Conservation (phyloP, 2,797 vertebrate genomes). For the Hylomyscus alleni region DNA sequence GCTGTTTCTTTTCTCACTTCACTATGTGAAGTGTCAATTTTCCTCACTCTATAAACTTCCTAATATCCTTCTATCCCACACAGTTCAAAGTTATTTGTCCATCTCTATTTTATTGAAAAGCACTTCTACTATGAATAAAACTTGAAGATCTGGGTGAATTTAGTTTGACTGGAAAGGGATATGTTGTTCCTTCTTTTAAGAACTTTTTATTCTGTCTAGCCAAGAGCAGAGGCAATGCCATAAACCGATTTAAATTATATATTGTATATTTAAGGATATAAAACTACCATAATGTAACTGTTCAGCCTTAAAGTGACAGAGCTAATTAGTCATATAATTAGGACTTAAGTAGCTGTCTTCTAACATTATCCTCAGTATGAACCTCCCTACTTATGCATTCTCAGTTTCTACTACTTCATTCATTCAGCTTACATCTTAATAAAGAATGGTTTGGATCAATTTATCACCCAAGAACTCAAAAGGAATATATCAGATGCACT, state of each 20-base stretch:
- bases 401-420: no score
- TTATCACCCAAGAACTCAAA: slow-evolving; percentile 40
- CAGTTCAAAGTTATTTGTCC: slow-evolving; percentile 34
- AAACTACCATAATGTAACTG: not conserved
- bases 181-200: no score
- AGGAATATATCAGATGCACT: slow-evolving; percentile 28
- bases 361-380: not conserved
- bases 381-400: not conserved
- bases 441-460: slow-evolving; percentile 15
- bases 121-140: slow-evolving; percentile 20
- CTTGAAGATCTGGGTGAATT: not conserved
- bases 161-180: no score
- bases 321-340: slow-evolving; percentile 27
- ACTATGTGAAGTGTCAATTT: not conserved
- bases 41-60: slow-evolving; percentile 73
- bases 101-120: slow-evolving; percentile 58
- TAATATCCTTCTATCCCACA: slow-evolving; percentile 55
- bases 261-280: slow-evolving; percentile 33
- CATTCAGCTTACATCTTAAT: not conserved
- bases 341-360: not conserved
- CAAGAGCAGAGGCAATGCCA: no score
- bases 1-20: slow-evolving; percentile 65
- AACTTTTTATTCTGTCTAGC: no score
- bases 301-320: not conserved
- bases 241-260: slow-evolving; percentile 5